Base-by-base conservation (phyloP, 2,797 vertebrate species). In the Telmatherina bonti region DNA sequence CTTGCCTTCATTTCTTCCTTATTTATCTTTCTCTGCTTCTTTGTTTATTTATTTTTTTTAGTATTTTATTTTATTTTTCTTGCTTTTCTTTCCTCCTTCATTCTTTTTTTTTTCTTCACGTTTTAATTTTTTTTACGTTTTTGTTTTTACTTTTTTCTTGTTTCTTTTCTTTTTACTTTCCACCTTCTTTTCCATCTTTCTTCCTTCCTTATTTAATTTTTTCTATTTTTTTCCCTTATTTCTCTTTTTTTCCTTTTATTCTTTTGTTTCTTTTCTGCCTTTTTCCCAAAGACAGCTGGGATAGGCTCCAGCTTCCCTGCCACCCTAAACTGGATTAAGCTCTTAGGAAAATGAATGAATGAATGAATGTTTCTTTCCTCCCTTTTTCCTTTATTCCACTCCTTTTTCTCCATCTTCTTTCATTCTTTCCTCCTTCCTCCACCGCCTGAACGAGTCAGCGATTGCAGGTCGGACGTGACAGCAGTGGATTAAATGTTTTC, bases 171-270 rank as follows among this genome's bases (percentile, higher is more conserved):
- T 15, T 63, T n/a, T 61, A 31, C 31, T 30, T 41, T 12, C 36
- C 20, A 6, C 1, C n/a, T n/a, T n/a, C n/a, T n/a, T n/a, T n/a
- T n/a, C n/a, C n/a, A 2, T 5, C 3, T 1, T 31, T 8, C 3
- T 16, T 13, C 12, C 10, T 52, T 15, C 9, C 56, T 11, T 47
- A n/a, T n/a, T n/a, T n/a, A n/a, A n/a, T n/a, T n/a, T n/a, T n/a
- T n/a, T n/a, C n/a, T n/a, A n/a, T 6, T 27, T 0, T 56, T 54
- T 5, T 6, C 1, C 4, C 22, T 26, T 26, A 15, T 45, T 2
- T 7, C 13, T 22, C 2, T 16, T 10, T 11, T n/a, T 27, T 30
- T 2, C 27, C 26, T 13, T 16, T 18, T 1, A 12, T 15, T 10
- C 29, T 12, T 18, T 55, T 9, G 29, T 20, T 47, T 1, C n/a